These are phyloP conservation scores for Vesta saturnalis DNA, from an alignment of 2,888 invertebrate genomes.

Conservation along the genomic window DNA sequence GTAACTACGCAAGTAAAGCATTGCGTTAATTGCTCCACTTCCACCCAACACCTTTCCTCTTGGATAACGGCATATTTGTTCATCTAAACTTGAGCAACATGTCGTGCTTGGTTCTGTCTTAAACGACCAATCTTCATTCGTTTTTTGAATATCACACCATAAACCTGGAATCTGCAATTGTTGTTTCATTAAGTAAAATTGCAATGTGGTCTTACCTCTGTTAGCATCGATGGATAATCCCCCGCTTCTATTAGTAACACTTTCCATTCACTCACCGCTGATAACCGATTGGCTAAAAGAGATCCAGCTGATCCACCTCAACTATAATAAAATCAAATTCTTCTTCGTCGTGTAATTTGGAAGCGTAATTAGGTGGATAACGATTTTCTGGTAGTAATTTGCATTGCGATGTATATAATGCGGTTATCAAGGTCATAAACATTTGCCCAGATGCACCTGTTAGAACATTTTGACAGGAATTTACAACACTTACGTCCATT, in stretches of 20 bases:
- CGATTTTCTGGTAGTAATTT: no score
- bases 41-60: background rate
- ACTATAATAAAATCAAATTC: constrained; percentile 68
- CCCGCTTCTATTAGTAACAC: constrained; percentile 58
- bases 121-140: constrained; percentile 54
- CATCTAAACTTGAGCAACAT: constrained; percentile 78
- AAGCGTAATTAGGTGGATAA: no score
- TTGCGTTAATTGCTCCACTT: background rate
- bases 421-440: no score
- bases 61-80: constrained; percentile 65
- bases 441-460: no score
- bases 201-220: constrained; percentile 67
- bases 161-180: no score
- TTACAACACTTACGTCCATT: no score
- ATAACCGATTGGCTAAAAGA: constrained; percentile 62
- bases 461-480: no score
- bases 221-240: constrained; percentile 61
- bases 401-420: no score
- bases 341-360: no score
- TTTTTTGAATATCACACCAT: constrained; percentile 16
- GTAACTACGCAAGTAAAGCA: background rate
- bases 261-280: constrained; percentile 57
- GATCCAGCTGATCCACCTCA: constrained; percentile 65
- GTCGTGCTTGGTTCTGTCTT: constrained; percentile 46
- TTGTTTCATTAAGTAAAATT: no score